Evolutionary conservation across 2,797 vertebrate species (phyloP).

Genomic region (Taenioides sp.): DNA sequence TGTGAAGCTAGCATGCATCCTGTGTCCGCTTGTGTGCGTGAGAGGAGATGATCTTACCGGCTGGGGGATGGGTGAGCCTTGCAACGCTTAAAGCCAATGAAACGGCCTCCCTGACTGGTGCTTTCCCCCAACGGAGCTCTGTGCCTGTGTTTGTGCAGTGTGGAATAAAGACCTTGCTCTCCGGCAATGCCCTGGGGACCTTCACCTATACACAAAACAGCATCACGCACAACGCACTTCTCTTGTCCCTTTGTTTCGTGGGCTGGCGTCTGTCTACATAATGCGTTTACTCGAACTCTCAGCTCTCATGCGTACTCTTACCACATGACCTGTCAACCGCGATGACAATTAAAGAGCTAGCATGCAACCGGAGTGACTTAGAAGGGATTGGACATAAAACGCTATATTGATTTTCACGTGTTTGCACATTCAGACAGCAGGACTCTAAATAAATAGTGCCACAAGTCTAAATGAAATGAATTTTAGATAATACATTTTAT

Average conservation of each 20-base stretch:
- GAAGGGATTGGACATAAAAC: conserved; percentile 14
- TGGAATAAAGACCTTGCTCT: conserved; percentile 59
- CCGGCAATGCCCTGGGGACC: conserved; percentile 52
- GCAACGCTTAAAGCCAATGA: conserved; percentile 61
- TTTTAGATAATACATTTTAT: not conserved
- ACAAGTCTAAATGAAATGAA: not conserved
- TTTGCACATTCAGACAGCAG: not conserved
- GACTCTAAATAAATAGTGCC: not conserved
- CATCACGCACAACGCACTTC: conserved; percentile 42
- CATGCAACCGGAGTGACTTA: conserved; percentile 27
- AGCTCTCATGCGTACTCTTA: conserved; percentile 31
- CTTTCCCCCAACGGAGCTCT: conserved; percentile 52
- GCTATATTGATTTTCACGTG: conserved; percentile 3
- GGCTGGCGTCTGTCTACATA: conserved; percentile 44
- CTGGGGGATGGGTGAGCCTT: conserved; percentile 61
- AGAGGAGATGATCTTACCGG: conserved; percentile 41
- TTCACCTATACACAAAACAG: conserved; percentile 61
- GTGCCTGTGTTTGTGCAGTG: conserved; percentile 60
- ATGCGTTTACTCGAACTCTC: conserved; percentile 44
- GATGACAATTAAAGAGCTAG: conserved; percentile 37
- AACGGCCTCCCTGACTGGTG: conserved; percentile 60
- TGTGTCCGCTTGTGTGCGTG: conserved; percentile 31
- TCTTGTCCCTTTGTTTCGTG: conserved; percentile 55
- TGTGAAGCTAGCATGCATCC: conserved; percentile 37
- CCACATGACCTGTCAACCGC: conserved; percentile 28